Conservation (phyloP, 2,888 invertebrate species). For the Alentia gelatinosa region DNA sequence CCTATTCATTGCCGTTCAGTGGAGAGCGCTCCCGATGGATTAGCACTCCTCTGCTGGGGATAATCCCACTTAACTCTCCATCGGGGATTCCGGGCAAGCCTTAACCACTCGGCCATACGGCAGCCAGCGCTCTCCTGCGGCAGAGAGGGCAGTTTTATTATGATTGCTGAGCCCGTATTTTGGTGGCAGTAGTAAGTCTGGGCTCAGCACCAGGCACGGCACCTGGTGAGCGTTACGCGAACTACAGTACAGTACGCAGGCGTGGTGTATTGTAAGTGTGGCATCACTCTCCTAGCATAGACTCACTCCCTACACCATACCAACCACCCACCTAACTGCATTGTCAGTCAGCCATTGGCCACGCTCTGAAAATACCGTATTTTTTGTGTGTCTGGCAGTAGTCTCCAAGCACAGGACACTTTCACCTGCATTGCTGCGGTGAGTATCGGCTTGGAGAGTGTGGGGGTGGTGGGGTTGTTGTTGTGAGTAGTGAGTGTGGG, state of each 20-base stretch:
- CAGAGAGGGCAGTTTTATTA: not conserved
- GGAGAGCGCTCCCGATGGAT: too few species aligned
- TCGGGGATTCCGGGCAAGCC: not conserved
- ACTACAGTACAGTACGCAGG: not conserved
- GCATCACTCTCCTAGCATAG: not conserved
- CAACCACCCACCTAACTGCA: not conserved
- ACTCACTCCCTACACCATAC: not conserved
- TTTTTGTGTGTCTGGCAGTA: not conserved
- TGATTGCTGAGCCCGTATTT: not conserved
- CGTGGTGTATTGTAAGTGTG: not conserved
- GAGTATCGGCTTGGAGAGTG: not conserved
- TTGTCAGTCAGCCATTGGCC: not conserved
- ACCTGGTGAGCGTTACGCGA: not conserved
- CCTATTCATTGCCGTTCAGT: not conserved
- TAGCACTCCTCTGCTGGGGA: too few species aligned
- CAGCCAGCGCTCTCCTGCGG: too few species aligned
- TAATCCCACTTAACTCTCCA: too few species aligned
- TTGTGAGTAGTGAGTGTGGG: not conserved
- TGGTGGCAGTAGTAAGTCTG: not conserved
- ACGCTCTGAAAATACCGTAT: not conserved
- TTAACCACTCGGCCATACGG: too few species aligned
- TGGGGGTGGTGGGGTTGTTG: not conserved
- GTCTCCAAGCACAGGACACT: not conserved
- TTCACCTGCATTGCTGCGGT: not conserved
- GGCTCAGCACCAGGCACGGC: not conserved